A percentile compares a stretch with the other conserved stretches of the same genome.
These are phyloP conservation scores for Nyctereutes procyonoides DNA, from an alignment of 2,113 vertebrate genomes.

Conservation along the genomic window DNA sequence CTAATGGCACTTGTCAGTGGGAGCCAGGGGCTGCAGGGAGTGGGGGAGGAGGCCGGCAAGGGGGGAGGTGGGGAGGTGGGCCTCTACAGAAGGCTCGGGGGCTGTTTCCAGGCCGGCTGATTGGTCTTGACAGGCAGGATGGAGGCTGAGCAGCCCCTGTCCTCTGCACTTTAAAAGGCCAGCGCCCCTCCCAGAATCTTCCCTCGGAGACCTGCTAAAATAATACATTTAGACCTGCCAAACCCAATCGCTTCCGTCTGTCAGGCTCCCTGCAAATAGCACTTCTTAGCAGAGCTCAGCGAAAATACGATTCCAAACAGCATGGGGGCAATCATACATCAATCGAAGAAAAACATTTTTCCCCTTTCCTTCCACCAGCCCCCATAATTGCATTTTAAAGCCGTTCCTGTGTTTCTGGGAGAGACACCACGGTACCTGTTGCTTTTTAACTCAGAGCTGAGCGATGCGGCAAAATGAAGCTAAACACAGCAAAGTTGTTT, in stretches of 20 bases:
- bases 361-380: constrained; percentile 74
- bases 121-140: constrained; percentile 73
- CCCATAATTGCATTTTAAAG: constrained; percentile 79
- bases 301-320: constrained; percentile 78
- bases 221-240: constrained; percentile 82
- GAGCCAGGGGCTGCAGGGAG: background rate
- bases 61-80: background rate
- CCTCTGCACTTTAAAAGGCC: constrained; percentile 81
- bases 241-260: constrained; percentile 77
- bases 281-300: constrained; percentile 73
- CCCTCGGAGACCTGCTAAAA: constrained; percentile 81
- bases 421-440: constrained; percentile 74
- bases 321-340: constrained; percentile 75
- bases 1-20: constrained; percentile 26
- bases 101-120: constrained; percentile 58
- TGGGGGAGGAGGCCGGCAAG: background rate
- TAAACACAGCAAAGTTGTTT: constrained; percentile 79
- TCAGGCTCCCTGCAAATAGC: constrained; percentile 79
- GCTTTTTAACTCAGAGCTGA: constrained; percentile 75
- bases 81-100: background rate
- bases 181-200: constrained; percentile 72
- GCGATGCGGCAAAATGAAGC: constrained; percentile 67
- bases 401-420: constrained; percentile 71
- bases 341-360: constrained; percentile 79
- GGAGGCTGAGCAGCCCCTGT: constrained; percentile 71